These are phyloP conservation scores for Lottia gigantea DNA, from an alignment of 2,888 invertebrate genomes.

Conservation along the genomic window DNA sequence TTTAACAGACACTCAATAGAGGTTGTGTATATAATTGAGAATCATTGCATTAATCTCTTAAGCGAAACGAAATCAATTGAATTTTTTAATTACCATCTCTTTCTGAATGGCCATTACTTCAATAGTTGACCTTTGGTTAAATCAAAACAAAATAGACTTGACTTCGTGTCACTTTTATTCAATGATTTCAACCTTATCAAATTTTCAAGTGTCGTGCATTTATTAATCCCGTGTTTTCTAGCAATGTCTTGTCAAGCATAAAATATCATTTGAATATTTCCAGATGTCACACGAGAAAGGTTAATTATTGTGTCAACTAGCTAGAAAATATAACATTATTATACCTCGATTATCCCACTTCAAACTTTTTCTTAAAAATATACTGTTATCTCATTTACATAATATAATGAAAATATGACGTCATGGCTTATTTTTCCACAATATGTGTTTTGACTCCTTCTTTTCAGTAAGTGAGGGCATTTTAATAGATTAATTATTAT, in stretches of 20 bases:
- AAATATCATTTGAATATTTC: constrained; percentile 9
- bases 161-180: constrained; percentile 1
- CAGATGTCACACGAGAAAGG: background rate
- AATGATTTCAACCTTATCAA: background rate
- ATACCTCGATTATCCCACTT: too few species aligned
- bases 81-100: constrained; percentile 1
- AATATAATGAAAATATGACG: too few species aligned
- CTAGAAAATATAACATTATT: background rate
- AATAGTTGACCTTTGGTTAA: background rate
- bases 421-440: too few species aligned
- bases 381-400: too few species aligned
- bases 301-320: constrained; percentile 1
- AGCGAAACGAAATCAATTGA: constrained; percentile 10
- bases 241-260: constrained; percentile 1
- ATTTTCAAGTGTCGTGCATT: constrained; percentile 8
- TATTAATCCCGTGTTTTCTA: background rate
- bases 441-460: too few species aligned
- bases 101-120: background rate
- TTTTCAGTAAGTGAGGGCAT: too few species aligned
- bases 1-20: background rate
- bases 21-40: constrained; percentile 1
- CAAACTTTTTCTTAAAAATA: too few species aligned
- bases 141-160: background rate
- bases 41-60: constrained; percentile 2
- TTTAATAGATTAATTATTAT: too few species aligned